These are phyloP conservation scores for Myopa testacea DNA, from an alignment of 2,888 invertebrate species.

Conservation along the genomic window DNA sequence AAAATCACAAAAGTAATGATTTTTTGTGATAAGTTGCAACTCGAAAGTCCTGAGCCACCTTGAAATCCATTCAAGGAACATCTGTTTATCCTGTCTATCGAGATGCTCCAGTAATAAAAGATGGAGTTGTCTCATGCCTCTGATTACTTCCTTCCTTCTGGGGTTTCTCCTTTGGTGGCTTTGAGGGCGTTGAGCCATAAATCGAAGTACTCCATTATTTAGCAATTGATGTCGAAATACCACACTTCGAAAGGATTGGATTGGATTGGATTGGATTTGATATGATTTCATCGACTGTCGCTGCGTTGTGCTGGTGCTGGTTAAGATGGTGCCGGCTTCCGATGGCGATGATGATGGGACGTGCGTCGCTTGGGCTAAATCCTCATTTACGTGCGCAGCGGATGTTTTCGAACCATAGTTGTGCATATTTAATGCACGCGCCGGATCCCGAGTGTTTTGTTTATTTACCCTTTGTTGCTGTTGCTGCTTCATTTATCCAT, in stretches of 20 bases:
- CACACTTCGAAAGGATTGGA: conserved; percentile 52
- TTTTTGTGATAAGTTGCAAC: background rate
- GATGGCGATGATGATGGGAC: conserved; percentile 37
- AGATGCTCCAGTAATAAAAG: too few species aligned
- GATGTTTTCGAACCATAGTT: conserved; percentile 56
- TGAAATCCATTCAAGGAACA: conserved; percentile 5
- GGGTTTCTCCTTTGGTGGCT: too few species aligned
- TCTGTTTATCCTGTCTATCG: background rate
- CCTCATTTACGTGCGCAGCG: conserved; percentile 45
- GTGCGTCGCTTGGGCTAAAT: conserved; percentile 30
- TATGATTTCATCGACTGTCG: conserved; percentile 56
- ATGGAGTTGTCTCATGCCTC: background rate
- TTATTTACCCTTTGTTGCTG: conserved; percentile 18
- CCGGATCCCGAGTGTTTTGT: conserved; percentile 10
- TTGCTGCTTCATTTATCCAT: conserved; percentile 14
- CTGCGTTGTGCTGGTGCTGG: conserved; percentile 27
- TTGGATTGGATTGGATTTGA: conserved; percentile 62
- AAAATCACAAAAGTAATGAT: background rate
- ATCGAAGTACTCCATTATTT: conserved; percentile 49
- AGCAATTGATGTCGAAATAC: conserved; percentile 49
- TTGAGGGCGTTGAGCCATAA: too few species aligned
- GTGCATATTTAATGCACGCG: conserved; percentile 60
- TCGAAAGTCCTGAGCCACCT: background rate
- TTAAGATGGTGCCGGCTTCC: conserved; percentile 54
- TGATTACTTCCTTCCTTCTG: background rate